phyloP scores from a whole-genome alignment of 1,140 invertebrate genomes.

The Lethrus apterus region DNA sequence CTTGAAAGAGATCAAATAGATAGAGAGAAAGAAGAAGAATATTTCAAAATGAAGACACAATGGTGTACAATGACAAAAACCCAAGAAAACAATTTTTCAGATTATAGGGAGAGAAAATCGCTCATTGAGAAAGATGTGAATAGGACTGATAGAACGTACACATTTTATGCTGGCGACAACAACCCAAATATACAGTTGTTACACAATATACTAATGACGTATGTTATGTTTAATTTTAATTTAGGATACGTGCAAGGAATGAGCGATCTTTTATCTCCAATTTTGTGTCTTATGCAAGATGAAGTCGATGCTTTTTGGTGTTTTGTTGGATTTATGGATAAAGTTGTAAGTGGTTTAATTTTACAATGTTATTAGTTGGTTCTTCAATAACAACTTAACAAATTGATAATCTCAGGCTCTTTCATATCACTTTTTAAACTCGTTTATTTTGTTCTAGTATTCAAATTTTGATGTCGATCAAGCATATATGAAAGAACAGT shows the following conservation, averaged over 20 bases:
- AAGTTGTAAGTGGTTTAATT: slow-evolving; percentile 60
- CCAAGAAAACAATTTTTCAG: slow-evolving; percentile 84
- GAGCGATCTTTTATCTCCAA: slow-evolving; percentile 93
- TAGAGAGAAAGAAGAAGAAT: slow-evolving; percentile 74
- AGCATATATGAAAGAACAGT: slow-evolving; percentile 91
- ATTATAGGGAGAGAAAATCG: slow-evolving; percentile 85
- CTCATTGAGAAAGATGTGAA: slow-evolving; percentile 98
- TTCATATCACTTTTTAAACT: background rate
- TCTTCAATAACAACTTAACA: background rate
- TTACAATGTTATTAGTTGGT: background rate
- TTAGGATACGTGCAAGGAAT: slow-evolving; percentile 94
- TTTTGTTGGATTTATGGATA: slow-evolving; percentile 98
- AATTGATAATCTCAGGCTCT: background rate
- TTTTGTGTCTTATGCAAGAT: slow-evolving; percentile 82
- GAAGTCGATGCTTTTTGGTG: slow-evolving; percentile 99
- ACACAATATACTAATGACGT: slow-evolving; percentile 94
- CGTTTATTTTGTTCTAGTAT: slow-evolving; percentile 48
- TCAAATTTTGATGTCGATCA: slow-evolving; percentile 98
- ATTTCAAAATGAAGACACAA: slow-evolving; percentile 93
- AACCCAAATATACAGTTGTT: slow-evolving; percentile 81
- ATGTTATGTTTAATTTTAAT: slow-evolving; percentile 99
- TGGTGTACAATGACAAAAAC: slow-evolving; percentile 84
- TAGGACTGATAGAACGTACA: slow-evolving; percentile 86
- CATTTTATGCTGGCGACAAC: slow-evolving; percentile 86
- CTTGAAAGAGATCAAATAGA: slow-evolving; percentile 60